These are phyloP conservation scores for Sesia bembeciformis DNA, from an alignment of 2,888 invertebrate genomes.

Conservation along the genomic window DNA sequence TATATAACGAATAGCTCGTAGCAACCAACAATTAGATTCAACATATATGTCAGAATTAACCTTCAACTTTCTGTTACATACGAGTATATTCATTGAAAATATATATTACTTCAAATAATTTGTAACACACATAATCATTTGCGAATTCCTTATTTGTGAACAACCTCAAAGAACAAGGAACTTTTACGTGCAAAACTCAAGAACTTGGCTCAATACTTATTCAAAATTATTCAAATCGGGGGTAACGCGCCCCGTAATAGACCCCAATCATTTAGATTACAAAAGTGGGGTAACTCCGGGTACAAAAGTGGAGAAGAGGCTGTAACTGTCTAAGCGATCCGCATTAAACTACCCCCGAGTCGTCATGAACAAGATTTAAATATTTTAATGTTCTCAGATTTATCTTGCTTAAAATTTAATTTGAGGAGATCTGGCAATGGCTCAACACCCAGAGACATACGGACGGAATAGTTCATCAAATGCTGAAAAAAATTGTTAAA, in stretches of 20 bases:
- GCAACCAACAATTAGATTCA: no score
- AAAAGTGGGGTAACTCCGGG: conserved; percentile 3
- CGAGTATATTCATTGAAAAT: no score
- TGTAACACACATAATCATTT: no score
- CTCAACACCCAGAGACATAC: conserved; percentile 2
- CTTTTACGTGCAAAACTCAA: not conserved
- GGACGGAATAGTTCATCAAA: not conserved
- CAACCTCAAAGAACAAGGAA: not conserved
- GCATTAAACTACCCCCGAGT: conserved; percentile 11
- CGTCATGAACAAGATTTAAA: conserved; percentile 31
- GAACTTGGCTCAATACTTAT: not conserved
- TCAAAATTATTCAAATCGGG: conserved; percentile 20
- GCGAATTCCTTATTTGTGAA: not conserved
- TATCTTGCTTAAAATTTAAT: conserved; percentile 19
- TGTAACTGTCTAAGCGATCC: conserved; percentile 13
- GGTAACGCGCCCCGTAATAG: conserved; percentile 14
- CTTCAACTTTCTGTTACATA: no score
- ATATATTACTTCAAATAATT: no score
- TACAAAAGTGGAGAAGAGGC: conserved; percentile 13
- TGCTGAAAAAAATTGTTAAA: conserved; percentile 8
- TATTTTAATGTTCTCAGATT: conserved; percentile 20
- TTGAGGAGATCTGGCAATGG: conserved; percentile 9
- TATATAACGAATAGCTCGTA: no score
- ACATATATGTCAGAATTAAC: no score
- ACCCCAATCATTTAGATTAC: conserved; percentile 25